Percentiles rank a stretch among this genome's conserved stretches.
These are phyloP conservation scores for Orestias chungarensis DNA, from an alignment of 2,797 vertebrate species.

Conservation along the genomic window DNA sequence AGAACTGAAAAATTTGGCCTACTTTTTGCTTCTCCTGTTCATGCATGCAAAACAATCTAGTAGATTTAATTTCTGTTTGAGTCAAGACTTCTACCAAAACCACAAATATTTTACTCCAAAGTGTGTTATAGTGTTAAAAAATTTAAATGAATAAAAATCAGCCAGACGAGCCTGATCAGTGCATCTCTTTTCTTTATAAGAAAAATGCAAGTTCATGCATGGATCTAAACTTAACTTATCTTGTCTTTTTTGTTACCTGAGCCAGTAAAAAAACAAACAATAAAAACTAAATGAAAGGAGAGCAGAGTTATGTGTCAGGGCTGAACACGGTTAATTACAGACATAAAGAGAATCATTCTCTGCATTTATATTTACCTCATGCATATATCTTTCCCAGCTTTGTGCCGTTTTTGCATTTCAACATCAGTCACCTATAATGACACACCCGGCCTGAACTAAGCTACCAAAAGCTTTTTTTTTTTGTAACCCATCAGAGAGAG, in stretches of 20 bases:
- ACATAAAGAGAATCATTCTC: conserved; percentile 31
- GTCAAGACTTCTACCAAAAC: no score
- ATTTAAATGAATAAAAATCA: neutral
- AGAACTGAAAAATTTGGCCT: neutral
- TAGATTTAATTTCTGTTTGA: no score
- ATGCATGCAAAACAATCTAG: no score
- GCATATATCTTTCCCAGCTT: conserved; percentile 41
- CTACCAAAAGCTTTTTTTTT: conserved; percentile 54
- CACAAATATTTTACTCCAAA: no score
- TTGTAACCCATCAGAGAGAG: conserved; percentile 37
- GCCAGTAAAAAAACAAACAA: neutral
- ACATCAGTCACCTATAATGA: conserved; percentile 50
- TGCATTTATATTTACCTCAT: conserved; percentile 62
- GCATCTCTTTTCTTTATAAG: neutral
- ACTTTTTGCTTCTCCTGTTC: neutral
- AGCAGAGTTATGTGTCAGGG: conserved; percentile 44
- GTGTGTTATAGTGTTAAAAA: no score
- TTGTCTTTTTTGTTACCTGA: conserved; percentile 36
- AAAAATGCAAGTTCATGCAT: neutral
- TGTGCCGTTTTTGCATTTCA: conserved; percentile 42
- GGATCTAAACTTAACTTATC: neutral
- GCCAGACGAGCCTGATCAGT: neutral
- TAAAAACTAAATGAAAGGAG: conserved; percentile 40
- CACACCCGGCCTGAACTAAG: conserved; percentile 44
- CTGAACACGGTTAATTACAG: conserved; percentile 62